Base-by-base conservation (phyloP, 1,140 invertebrate genomes). In the Drosophila murphyi region DNA sequence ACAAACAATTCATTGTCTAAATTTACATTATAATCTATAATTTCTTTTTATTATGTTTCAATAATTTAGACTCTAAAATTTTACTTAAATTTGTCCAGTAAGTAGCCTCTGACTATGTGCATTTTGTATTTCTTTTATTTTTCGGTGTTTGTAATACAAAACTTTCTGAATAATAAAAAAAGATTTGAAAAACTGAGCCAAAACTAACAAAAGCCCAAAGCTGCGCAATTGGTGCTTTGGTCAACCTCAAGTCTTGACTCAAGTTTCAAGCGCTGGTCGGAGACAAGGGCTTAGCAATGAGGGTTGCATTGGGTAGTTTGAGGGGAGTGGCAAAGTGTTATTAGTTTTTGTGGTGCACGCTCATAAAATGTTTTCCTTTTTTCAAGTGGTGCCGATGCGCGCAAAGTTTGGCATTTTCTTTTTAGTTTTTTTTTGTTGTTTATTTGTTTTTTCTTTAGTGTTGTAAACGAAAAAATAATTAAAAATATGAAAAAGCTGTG, bases 301-400 rank as follows among this genome's bases (percentile, higher is more conserved):
- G 59, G 67, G 34, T 59, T 32, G 35, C 29, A 51, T 34, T 39
- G 29, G 35, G 48, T 7, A 32, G 59, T 20, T 39, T 12, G 4
- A 7, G 45, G 12, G 28, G 65, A 32, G 51, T 37, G 65, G 67
- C 54, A 70, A 87, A 87, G 82, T 88, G 83, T 87, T 87, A 87
- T 87, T 87, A 87, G 82, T 87, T 87, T 87, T 74, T 87, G 82
- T 76, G 83, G 85, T 87, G 76, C 65, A 73, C 51, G 83, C 83
- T 87, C 77, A 82, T 87, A 87, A 89, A 87, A 87, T 87, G 80
- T 89, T 87, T 81, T 83, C 54, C 67, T 74, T 82, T 82, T 82
- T 77, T 82, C 69, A 60, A 87, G 83, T 81, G 74, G 54, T 74
- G 41, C 56, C 60, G 28, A 52, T 45, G 68, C 57, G 31, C 76